Evolutionary conservation across 2,888 invertebrate species (phyloP).

Genomic region (Cloeon dipterum): DNA sequence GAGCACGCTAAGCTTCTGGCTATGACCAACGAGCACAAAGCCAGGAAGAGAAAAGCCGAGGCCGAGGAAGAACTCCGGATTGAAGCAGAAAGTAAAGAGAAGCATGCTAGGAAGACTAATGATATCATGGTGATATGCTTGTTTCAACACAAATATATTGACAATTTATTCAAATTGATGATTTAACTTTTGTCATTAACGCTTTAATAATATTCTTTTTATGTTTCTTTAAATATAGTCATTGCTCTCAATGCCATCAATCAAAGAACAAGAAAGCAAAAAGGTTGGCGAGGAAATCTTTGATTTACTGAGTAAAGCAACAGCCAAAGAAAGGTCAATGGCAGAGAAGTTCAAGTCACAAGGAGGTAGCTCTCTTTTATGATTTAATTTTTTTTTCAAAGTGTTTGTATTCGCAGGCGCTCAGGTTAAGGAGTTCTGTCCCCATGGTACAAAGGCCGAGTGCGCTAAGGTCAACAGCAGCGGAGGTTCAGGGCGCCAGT

Average conservation of each 20-base stretch:
- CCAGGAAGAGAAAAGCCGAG: conserved; percentile 9
- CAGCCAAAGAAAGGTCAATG: conserved; percentile 86
- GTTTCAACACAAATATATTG: conserved; percentile 3
- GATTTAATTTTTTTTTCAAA: too few relatives aligned
- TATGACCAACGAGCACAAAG: conserved; percentile 20
- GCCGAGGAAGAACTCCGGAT: conserved; percentile 7
- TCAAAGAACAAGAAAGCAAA: conserved; percentile 85
- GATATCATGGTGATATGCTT: conserved; percentile 39
- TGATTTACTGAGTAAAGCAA: conserved; percentile 80
- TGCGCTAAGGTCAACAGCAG: conserved; percentile 30
- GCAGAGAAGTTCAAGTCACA: conserved; percentile 90
- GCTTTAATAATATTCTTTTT: not conserved
- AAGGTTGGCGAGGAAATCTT: conserved; percentile 90
- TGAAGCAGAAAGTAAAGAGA: too few relatives aligned
- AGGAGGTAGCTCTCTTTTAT: conserved; percentile 34
- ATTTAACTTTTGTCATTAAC: conserved; percentile 10
- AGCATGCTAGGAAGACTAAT: conserved; percentile 34
- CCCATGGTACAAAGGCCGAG: conserved; percentile 80
- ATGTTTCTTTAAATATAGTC: too few relatives aligned
- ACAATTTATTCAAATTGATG: not conserved
- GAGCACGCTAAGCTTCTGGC: conserved; percentile 32
- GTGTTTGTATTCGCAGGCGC: conserved; percentile 27
- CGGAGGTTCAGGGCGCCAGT: conserved; percentile 30
- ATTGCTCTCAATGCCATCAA: conserved; percentile 73
- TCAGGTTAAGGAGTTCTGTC: conserved; percentile 88